phyloP scores from a whole-genome alignment of 2,797 vertebrate species.

The Bovichtus variegatus region DNA sequence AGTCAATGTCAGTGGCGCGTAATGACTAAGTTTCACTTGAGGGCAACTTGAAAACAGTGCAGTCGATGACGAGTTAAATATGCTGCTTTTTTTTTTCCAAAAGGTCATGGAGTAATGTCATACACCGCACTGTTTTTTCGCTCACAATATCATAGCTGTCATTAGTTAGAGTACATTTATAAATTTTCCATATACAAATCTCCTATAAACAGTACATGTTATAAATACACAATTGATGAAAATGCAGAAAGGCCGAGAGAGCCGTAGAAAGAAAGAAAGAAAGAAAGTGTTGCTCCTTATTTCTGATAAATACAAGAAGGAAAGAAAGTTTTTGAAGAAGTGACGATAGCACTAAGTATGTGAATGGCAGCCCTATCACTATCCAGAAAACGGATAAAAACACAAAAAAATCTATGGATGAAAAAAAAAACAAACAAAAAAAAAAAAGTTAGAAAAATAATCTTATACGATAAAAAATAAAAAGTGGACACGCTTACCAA shows the following conservation, averaged over 20 bases:
- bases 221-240: slow-evolving; percentile 83
- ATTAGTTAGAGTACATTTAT: slow-evolving; percentile 84
- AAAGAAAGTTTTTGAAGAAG: slow-evolving; percentile 48
- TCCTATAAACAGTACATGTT: slow-evolving; percentile 85
- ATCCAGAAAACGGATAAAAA: slow-evolving; percentile 81
- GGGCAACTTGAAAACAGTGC: slow-evolving; percentile 74
- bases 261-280: slow-evolving; percentile 61
- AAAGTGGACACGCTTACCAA: slow-evolving; percentile 71
- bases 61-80: slow-evolving; percentile 75
- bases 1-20: slow-evolving; percentile 54
- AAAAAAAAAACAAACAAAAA: slow-evolving; percentile 70
- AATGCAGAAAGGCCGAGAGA: slow-evolving; percentile 72
- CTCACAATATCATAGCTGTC: slow-evolving; percentile 84
- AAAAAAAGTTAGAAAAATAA: slow-evolving; percentile 81
- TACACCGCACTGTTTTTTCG: slow-evolving; percentile 67
- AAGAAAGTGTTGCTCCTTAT: slow-evolving; percentile 55
- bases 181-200: slow-evolving; percentile 85
- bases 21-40: slow-evolving; percentile 33
- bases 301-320: slow-evolving; percentile 77
- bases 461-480: slow-evolving; percentile 69
- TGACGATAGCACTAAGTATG: slow-evolving; percentile 61
- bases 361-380: slow-evolving; percentile 78
- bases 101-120: slow-evolving; percentile 66
- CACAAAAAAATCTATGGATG: slow-evolving; percentile 74
- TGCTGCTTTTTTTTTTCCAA: slow-evolving; percentile 64